Evolutionary conservation across 2,888 invertebrate genomes (phyloP), one percentile per base, ranked within the genome.

Genomic region (Limnephilus lunatus): DNA sequence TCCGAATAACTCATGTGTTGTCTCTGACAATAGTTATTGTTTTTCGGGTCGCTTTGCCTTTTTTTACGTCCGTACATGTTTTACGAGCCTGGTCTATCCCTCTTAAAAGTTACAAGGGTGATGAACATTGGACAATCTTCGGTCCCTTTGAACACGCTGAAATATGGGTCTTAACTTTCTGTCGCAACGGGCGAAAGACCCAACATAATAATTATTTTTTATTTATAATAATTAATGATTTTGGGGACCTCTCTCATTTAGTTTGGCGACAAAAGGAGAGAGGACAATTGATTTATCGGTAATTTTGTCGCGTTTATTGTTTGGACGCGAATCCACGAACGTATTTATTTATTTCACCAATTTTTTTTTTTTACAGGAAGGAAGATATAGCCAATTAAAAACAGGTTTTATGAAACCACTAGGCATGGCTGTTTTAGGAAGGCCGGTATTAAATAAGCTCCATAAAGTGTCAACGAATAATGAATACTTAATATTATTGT

Each of bases 151-250:
- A 81, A 31, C 89, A 14, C 30, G 11, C 15, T 89, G 89, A 89
- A 39, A 81, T 81, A 89, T 89, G 39, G 81, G n/a, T 15, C 11
- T 35, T 0, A 81, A 44, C 81, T 25, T 89, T 81, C 31, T 30
- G 68, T 30, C n/a, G 87, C 88, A 39, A 85, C 85, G n/a, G 44
- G 39, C 85, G n/a, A 85, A 85, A 85, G 32, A 39, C n/a, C 85
- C 39, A 25, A 85, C 39, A n/a, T 39, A 39, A 85, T 85, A 39
- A 85, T 85, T 44, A 53, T 85, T n/a, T 85, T 12, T 90, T 85
- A 83, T 90, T 90, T 32, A 90, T 85, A 53, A 90, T 85, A 53
- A 35, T 32, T 68, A 82, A 85, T 39, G 85, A 48, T 80, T 90
- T 90, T 83, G 19, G 53, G 53, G 53, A 68, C 53, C 25, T 25